Evolutionary conservation across 2,113 vertebrate genomes (phyloP).

Genomic region (Lathamus discolor): DNA sequence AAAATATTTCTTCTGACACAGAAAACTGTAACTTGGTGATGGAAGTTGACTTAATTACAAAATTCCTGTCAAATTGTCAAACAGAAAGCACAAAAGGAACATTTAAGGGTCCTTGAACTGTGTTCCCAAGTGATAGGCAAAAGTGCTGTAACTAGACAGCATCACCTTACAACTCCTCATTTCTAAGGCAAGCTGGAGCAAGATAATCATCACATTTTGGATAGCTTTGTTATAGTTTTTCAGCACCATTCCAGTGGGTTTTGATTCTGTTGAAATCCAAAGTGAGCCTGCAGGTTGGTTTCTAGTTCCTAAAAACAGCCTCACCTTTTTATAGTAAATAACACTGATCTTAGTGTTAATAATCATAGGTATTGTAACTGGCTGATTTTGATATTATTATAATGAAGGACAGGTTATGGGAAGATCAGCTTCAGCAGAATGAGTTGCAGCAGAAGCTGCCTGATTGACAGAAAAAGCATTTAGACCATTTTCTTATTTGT

Average conservation of each 20-base stretch:
- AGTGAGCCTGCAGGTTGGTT: background rate
- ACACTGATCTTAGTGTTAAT: background rate
- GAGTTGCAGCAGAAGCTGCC: background rate
- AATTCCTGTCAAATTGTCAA: background rate
- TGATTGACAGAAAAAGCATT: background rate
- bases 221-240: background rate
- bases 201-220: background rate
- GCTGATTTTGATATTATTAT: background rate
- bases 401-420: background rate
- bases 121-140: background rate
- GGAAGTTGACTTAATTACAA: background rate
- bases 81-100: background rate
- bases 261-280: background rate
- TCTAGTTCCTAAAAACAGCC: background rate
- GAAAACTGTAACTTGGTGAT: background rate
- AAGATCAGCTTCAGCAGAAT: background rate
- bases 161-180: background rate
- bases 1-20: background rate
- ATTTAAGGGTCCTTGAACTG: background rate
- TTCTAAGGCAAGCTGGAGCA: background rate
- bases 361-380: background rate
- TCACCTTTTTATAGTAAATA: background rate
- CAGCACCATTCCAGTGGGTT: background rate
- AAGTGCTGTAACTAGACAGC: background rate
- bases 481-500: background rate